Percentiles rank a stretch among this genome's conserved stretches.
phyloP scores from a whole-genome alignment of 1,140 invertebrate species.

The Caerostris darwini region DNA sequence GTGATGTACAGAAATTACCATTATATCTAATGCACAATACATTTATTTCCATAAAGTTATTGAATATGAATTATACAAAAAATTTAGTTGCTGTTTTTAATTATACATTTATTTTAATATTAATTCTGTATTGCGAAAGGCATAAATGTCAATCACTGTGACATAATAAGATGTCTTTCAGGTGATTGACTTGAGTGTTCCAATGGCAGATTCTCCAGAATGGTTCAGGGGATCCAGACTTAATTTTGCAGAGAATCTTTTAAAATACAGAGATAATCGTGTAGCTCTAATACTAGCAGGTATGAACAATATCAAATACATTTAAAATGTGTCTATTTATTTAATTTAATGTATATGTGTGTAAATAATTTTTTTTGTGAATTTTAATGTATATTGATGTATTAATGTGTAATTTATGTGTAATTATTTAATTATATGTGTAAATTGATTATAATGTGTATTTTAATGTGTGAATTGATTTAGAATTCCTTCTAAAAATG shows the following conservation, averaged over 20 bases:
- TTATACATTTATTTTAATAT: not conserved
- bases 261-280: slow-evolving; percentile 79
- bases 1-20: not conserved
- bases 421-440: no score
- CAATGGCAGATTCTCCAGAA: slow-evolving; percentile 76
- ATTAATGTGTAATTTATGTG: no score
- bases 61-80: not conserved
- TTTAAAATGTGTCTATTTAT: no score
- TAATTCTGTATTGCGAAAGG: not conserved
- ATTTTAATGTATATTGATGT: no score
- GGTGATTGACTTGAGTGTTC: slow-evolving; percentile 17
- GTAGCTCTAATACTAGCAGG: slow-evolving; percentile 67
- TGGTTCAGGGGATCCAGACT: slow-evolving; percentile 80
- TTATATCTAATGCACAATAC: not conserved
- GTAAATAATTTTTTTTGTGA: no score
- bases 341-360: no score
- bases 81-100: not conserved
- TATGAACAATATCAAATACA: not conserved
- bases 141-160: no score
- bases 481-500: no score
- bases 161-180: not conserved
- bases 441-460: no score
- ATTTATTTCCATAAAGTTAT: not conserved
- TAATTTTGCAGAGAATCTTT: slow-evolving; percentile 80
- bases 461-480: no score